Evolutionary conservation across 1,140 invertebrate genomes (phyloP).

Genomic region (Ruditapes philippinarum): DNA sequence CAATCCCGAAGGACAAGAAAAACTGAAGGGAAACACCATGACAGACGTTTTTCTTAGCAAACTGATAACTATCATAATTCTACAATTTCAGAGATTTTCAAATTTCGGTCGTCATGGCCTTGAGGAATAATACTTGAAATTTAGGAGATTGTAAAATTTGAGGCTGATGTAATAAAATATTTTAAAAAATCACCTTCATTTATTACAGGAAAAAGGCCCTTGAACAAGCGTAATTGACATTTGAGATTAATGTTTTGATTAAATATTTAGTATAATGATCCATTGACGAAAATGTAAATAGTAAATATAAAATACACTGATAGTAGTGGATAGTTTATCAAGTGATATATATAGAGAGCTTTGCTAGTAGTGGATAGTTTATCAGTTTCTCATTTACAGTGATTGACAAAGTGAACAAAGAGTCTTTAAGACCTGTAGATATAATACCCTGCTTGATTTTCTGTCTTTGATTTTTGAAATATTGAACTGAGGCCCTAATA

Average conservation of each 20-base stretch:
- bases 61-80: too few species aligned
- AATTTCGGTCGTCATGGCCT: too few species aligned
- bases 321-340: neutral
- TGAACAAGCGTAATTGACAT: neutral
- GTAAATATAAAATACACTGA: neutral
- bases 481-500: neutral
- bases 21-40: too few species aligned
- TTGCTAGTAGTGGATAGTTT: neutral
- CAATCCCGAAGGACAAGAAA: too few species aligned
- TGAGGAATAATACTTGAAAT: too few species aligned
- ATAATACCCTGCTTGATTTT: neutral
- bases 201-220: neutral
- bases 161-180: too few species aligned
- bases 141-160: too few species aligned
- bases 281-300: conserved; percentile 26
- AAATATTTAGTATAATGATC: conserved; percentile 4
- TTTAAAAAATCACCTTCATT: neutral
- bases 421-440: neutral
- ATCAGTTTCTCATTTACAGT: conserved; percentile 13
- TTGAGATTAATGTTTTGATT: neutral
- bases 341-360: neutral
- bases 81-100: too few species aligned
- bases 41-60: too few species aligned
- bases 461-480: neutral
- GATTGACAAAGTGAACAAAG: neutral